Base-by-base conservation (phyloP, 2,797 vertebrate genomes). In the Microhierax caerulescens region DNA sequence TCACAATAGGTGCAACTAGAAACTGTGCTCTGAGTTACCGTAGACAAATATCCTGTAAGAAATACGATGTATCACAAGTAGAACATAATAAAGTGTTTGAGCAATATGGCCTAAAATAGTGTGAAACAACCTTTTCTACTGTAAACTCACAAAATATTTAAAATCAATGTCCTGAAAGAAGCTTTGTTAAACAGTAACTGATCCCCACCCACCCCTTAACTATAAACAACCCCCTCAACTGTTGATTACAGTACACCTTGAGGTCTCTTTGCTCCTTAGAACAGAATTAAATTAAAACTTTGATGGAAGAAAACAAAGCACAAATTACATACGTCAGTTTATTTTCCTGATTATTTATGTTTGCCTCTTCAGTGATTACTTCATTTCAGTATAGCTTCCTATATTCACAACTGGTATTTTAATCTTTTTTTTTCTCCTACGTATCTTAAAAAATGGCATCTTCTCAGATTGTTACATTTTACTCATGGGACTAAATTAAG, bases 61-160 rank as follows among this genome's bases (percentile, higher is more conserved):
- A 79, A 13, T 11, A 20, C 4, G 8, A 50, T 11, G 47, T 25
- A 79, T 13, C 5, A 2, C 17, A 34, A 85, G 41, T 30, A 39
- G 36, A 82, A 76, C 51, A 27, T 1, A 45, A 25, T 6, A 61
- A 8, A 37, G 4, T 11, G 9, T 10, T 36, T 64, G 47, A 39
- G 63, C n/a, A 73, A 2, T 2, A 25, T 1, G 2, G 37, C 34
- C 48, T 79, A 17, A 34, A 45, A 7, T 2, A 6, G 12, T 0
- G 18, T 7, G 15, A 24, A 64, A 68, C 43, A 6, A 17, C 25
- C 34, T 53, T 37, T 60, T 10, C 53, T 10, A 4, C 0, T 8
- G 23, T 36, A 24, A 79, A 61, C n/a, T 37, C 10, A 22, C 4
- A 60, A 18, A 79, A 8, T 30, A 19, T 23, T 61, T 27, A 9